phyloP scores from a whole-genome alignment of 2,797 vertebrate species.

The Phataginus tricuspis region DNA sequence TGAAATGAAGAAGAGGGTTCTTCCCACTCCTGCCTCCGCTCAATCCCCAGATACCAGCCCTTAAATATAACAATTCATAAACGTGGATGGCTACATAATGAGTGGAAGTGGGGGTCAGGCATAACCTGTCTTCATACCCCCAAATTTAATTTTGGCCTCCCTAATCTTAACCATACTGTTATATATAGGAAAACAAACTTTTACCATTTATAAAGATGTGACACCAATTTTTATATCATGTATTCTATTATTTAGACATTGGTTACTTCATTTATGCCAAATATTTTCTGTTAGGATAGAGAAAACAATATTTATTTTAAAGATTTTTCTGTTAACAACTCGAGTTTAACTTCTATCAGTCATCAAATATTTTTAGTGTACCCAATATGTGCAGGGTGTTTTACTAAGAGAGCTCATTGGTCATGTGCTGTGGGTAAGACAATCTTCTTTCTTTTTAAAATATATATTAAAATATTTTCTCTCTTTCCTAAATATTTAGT shows the following conservation, averaged over 20 bases:
- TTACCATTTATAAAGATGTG: not conserved
- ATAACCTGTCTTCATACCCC: not conserved
- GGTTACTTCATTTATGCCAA: not conserved
- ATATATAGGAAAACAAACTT: not conserved
- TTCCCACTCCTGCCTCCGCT: not conserved
- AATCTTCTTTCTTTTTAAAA: not conserved
- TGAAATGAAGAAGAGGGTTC: not conserved
- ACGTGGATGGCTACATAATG: not conserved
- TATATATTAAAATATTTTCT: not conserved
- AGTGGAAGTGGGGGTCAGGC: accelerated
- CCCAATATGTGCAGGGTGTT: not conserved
- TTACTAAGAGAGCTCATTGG: not conserved
- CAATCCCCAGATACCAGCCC: not conserved
- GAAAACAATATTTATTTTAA: not conserved
- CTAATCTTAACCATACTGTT: not conserved
- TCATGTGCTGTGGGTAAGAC: not conserved
- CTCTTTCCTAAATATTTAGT: not conserved
- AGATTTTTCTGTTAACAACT: not conserved
- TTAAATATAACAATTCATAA: not conserved
- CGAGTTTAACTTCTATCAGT: not conserved
- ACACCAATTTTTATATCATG: not conserved
- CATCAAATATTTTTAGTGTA: not conserved
- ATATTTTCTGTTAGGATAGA: not conserved
- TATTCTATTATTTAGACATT: not conserved
- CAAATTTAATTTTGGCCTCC: not conserved